Evolutionary conservation across 37 sponge, comb jelly and placozoan species (phyloP), one percentile per base, ranked within the genome.

Genomic region (Chondrosia reniformis): DNA sequence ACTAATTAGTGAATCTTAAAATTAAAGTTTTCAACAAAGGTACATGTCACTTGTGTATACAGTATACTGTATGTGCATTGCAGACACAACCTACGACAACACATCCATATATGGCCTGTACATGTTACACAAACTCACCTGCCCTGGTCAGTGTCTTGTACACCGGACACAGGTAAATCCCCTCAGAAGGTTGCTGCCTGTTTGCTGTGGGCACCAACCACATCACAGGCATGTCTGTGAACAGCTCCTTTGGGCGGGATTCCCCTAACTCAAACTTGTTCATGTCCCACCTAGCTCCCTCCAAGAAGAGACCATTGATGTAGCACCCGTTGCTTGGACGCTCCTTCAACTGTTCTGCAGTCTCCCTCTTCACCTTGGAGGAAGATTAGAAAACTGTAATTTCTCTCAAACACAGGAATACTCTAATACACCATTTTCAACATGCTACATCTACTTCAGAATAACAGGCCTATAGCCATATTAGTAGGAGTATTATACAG

Each of bases 131-230:
- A 56, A 32, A 41, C 81, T 37, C 32, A 89, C 98, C 98, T 77
- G 98, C 98, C 79, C 98, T 79, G 8, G 95, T 92, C 17, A 94
- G 86, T 31, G 98, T 97, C 90, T 97, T 97, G 88, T 97, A 97
- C 46, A 98, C 96, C 10, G 99, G 99, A 73, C 95, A 95, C 10
- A 90, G 37, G 72, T 98, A 98, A 27, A 95, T 88, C 3, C 95
- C 95, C 17, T 74, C 62, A 4, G 78, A 76, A 7, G 95, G 95
- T 38, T 75, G 80, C 55, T 79, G 84, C 62, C 95, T 79, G 77
- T 95, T 90, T 17, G 89, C 93, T 7, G 75, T 83, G 0, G 99
- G 99, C 32, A 88, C 78, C 59, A 98, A 80, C 89, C 89, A 89
- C 76, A 98, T 93, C 0, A 90, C 87, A 12, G 93, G 95, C 89